Percentiles rank a stretch among this genome's conserved stretches.
Evolutionary conservation across 2,888 invertebrate genomes (phyloP).

Genomic region (Calameuta filiformis): DNA sequence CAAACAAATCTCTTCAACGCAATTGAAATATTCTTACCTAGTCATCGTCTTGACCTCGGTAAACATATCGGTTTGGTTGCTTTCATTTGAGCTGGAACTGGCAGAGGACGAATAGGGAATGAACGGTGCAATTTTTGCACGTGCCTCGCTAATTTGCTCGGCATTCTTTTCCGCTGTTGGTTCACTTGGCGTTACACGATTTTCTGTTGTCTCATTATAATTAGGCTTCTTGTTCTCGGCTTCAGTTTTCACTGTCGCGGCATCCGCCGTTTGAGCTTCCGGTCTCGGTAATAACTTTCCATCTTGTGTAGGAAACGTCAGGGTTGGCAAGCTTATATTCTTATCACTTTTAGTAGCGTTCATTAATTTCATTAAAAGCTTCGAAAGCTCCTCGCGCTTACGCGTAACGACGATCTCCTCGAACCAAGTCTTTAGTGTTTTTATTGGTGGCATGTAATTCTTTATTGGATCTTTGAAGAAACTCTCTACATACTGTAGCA

Average conservation of each 20-base stretch:
- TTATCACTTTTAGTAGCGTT: constrained; percentile 77
- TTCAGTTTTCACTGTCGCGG: constrained; percentile 33
- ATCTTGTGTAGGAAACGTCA: constrained; percentile 81
- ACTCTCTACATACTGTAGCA: constrained; percentile 95
- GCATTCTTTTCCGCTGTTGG: constrained; percentile 8
- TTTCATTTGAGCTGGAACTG: constrained; percentile 31
- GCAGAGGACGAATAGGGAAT: constrained; percentile 40
- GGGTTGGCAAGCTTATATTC: constrained; percentile 74
- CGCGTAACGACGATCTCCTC: constrained; percentile 83
- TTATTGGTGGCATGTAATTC: constrained; percentile 86
- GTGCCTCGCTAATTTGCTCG: constrained; percentile 19
- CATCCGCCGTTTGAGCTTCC: constrained; percentile 40
- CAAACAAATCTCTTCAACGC: not conserved
- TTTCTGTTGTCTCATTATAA: constrained; percentile 27
- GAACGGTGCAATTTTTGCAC: constrained; percentile 24
- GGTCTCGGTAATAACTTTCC: constrained; percentile 67
- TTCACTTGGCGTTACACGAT: not conserved
- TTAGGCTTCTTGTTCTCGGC: constrained; percentile 33
- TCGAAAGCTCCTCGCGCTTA: constrained; percentile 88
- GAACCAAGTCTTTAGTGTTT: constrained; percentile 87
- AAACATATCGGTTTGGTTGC: constrained; percentile 40
- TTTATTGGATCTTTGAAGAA: constrained; percentile 91
- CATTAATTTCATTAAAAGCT: constrained; percentile 81
- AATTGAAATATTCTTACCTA: constrained; percentile 34
- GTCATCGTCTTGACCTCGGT: constrained; percentile 38